Evolutionary conservation across 2,797 vertebrate genomes (phyloP), one percentile per base, ranked within the genome.

Genomic region (Gobionotothen gibberifrons): DNA sequence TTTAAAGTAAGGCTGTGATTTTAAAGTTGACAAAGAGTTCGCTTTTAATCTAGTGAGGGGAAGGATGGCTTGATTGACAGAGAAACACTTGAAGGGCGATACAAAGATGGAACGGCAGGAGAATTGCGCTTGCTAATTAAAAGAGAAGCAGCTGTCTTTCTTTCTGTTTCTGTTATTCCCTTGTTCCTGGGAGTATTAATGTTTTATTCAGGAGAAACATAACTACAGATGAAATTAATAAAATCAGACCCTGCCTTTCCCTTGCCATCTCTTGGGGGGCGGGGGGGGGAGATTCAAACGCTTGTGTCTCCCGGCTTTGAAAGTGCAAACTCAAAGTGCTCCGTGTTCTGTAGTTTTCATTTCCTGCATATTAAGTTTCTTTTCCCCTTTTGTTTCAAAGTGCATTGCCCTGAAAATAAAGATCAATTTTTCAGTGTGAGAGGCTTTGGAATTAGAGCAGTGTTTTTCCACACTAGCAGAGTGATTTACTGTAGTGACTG

Each of bases 171-270:
- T 84, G 87, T 90, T 92, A 91, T 93, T 94, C 90, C 92, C 91
- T 93, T 92, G 90, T 93, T 92, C 92, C 91, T 91, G 84, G 80
- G 87, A 92, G 89, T 90, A 91, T 93, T 93, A 90, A 94, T 94
- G 92, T 94, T 93, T 94, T 94, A 94, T 95, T 94, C 90, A 94
- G 88, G 89, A 86, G 91, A 93, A 93, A 92, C 88, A 89, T 92
- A 94, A 94, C 91, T 93, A 94, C 92, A 92, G 92, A 93, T 93
- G 88, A 93, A 94, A 94, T 94, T 92, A 94, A 94, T 94, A 92
- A 93, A 94, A 94, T 92, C 93, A 85, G 89, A 90, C 91, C 90
- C 91, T 91, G 87, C 89, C 91, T 90, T 89, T 90, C 82, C 81
- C 92, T 78, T 80, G 84, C 91, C 69, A 90, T 92, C 93, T 93